Evolutionary conservation across 2,113 vertebrate species (phyloP).

Genomic region (Sylvicapra grimmia): DNA sequence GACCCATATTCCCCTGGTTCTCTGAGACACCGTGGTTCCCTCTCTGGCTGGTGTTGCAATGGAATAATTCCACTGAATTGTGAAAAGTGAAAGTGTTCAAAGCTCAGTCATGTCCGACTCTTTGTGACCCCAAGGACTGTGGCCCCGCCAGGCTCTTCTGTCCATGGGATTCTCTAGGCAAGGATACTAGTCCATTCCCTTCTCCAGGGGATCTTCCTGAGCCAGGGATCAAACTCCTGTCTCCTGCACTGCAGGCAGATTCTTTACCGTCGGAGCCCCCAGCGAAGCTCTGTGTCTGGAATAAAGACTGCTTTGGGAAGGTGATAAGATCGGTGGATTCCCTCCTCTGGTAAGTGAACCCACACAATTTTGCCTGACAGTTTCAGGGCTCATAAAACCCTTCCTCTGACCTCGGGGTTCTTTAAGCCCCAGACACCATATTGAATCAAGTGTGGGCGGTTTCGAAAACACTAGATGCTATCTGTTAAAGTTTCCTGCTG

Average conservation of each 20-base stretch:
- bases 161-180: background rate
- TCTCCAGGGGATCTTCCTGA: background rate
- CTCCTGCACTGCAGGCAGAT: background rate
- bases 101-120: rapidly evolving
- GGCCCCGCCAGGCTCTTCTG: background rate
- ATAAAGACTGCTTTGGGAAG: background rate
- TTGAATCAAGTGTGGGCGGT: conserved; percentile 4
- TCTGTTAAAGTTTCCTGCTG: background rate
- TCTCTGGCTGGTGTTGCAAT: background rate
- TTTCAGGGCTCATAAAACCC: background rate
- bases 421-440: background rate
- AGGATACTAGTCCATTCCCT: background rate
- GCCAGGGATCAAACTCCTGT: background rate
- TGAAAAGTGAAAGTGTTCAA: background rate
- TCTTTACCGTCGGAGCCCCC: background rate
- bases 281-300: background rate
- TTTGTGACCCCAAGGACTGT: background rate
- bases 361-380: background rate
- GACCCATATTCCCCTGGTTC: background rate
- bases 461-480: background rate
- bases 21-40: background rate
- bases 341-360: background rate
- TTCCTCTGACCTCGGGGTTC: background rate
- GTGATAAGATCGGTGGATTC: background rate
- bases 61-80: background rate